These are phyloP conservation scores for Sisor rabdophorus DNA, from an alignment of 2,113 vertebrate species.

Conservation along the genomic window DNA sequence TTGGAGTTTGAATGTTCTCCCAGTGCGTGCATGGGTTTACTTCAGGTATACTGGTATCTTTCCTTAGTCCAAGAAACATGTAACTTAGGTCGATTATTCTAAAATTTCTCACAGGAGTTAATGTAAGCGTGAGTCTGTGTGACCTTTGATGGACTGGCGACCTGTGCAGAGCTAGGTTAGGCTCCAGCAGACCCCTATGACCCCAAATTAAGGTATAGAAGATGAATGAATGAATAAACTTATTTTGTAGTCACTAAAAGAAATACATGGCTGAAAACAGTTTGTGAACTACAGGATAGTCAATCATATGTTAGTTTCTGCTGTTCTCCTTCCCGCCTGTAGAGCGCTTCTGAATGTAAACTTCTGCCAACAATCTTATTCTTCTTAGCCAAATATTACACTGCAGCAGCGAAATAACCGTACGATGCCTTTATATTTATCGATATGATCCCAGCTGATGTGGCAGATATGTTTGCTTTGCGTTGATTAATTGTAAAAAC, in stretches of 20 bases:
- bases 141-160: too few relatives aligned
- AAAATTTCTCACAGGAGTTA: too few relatives aligned
- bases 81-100: too few relatives aligned
- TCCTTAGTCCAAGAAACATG: too few relatives aligned
- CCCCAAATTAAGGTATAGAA: too few relatives aligned
- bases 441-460: background rate
- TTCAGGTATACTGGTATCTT: too few relatives aligned
- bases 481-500: constrained; percentile 10
- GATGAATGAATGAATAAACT: too few relatives aligned
- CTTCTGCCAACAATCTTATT: background rate
- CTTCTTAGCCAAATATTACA: background rate
- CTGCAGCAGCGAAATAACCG: background rate
- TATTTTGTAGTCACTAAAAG: background rate
- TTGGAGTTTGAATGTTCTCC: too few relatives aligned
- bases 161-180: too few relatives aligned
- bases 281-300: background rate
- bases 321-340: constrained; percentile 7
- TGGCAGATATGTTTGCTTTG: background rate
- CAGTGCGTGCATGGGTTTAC: too few relatives aligned
- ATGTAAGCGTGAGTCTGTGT: too few relatives aligned
- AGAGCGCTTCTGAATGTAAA: background rate
- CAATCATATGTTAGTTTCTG: background rate
- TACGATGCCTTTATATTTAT: background rate
- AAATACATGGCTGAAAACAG: background rate
- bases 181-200: too few relatives aligned